These are phyloP conservation scores for Electrophaes corylata DNA, from an alignment of 2,888 invertebrate species.

Conservation along the genomic window DNA sequence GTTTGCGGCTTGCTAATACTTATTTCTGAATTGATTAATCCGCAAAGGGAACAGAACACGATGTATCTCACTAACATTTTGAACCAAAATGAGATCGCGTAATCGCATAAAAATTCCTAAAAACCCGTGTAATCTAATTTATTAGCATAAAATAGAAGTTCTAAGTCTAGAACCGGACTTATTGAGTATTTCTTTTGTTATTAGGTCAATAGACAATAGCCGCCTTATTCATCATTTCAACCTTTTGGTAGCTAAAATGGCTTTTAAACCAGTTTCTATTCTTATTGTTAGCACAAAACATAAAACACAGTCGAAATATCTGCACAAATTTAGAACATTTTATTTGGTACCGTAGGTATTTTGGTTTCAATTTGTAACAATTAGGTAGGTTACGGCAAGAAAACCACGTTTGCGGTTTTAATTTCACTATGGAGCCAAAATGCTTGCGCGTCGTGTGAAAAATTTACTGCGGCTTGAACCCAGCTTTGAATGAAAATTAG, in stretches of 20 bases:
- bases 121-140: neutral
- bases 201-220: constrained; percentile 13
- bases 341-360: no score
- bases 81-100: constrained; percentile 16
- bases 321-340: no score
- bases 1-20: constrained; percentile 27
- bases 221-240: neutral
- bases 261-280: no score
- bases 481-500: neutral
- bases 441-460: neutral
- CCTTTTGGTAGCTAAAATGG: neutral
- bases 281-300: no score
- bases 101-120: neutral
- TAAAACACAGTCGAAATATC: no score
- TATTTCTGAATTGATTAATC: constrained; percentile 23
- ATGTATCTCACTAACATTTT: constrained; percentile 31
- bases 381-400: neutral
- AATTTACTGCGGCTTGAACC: neutral
- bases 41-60: constrained; percentile 28
- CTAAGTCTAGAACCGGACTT: constrained; percentile 15
- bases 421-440: constrained; percentile 12
- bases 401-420: neutral
- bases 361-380: neutral
- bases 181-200: neutral
- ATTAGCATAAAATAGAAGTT: neutral